Conservation (phyloP, 2,113 vertebrate species). For the Syngnathus scovelli region DNA sequence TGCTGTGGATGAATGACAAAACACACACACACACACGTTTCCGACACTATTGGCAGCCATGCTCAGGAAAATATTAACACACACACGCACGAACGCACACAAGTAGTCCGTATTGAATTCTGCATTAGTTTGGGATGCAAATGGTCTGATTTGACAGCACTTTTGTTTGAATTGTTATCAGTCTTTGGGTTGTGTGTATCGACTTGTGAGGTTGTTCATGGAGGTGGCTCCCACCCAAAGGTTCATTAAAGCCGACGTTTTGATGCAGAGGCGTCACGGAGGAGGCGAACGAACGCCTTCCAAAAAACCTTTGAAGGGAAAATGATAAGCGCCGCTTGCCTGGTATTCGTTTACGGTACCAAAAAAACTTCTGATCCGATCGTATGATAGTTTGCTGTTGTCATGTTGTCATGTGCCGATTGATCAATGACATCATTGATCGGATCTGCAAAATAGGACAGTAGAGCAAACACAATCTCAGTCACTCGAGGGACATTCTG, state of each 20-base stretch:
- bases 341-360: background rate
- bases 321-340: background rate
- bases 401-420: too few species aligned
- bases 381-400: too few species aligned
- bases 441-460: too few species aligned
- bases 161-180: background rate
- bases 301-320: background rate
- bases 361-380: too few species aligned
- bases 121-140: background rate
- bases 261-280: background rate
- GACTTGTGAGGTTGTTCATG: background rate
- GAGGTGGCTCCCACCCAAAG: background rate
- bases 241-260: background rate
- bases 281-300: background rate
- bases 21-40: conserved; percentile 7
- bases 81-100: background rate
- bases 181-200: background rate
- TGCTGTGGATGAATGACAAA: conserved; percentile 39
- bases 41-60: too few species aligned
- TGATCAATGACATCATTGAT: too few species aligned
- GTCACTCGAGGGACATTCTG: too few species aligned
- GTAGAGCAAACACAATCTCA: too few species aligned
- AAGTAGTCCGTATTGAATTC: background rate
- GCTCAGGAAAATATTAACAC: too few species aligned
- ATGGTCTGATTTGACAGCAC: background rate